Evolutionary conservation across 2,113 vertebrate genomes (phyloP), one percentile per base, ranked within the genome.

Genomic region (Etheostoma spectabile): DNA sequence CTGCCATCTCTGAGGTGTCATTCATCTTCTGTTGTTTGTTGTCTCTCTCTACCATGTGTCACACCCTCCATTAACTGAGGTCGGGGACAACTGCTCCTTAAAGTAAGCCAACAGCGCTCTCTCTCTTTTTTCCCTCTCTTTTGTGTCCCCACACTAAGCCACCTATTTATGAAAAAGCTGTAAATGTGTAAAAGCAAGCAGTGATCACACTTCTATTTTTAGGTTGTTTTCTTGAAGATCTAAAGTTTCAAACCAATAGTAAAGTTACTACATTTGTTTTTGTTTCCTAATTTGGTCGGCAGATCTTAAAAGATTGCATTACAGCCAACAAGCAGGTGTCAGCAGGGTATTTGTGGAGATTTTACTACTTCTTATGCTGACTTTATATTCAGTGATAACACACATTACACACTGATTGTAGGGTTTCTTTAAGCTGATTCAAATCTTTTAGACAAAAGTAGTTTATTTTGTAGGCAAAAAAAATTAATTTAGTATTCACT

Each of bases 1-100:
- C 62, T 63, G 10, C 52, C 75, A 11, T 67, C 42, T 77, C 46
- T 51, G 64, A 71, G 62, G 63, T 88, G 77, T 85, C 82, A 80
- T 79, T 77, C 59, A 59, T 83, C 66, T 49, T 27, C 52, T 49
- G 57, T 12, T 82, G 4, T 55, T 72, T n/a, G 24, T 74, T 79
- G 55, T 30, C 33, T 59, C 30, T 65, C 27, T 67, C n/a, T 42
- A 38, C 56, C 64, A 38, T 57, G 42, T 85, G 61, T 82, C 60
- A 53, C 14, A 22, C 1, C 16, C 21, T 69, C 51, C 18, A 42
- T 82, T 73, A 77, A 35, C 62, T 55, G 51, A 75, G 49, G 42
- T 71, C 65, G 68, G 59, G n/a, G 52, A 61, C 12, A 19, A 65
- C 27, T 56, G 38, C n/a, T 72, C 49, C 74, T 76, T 53, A 67